Evolutionary conservation across 2,888 invertebrate species (phyloP).

Genomic region (Ramazzottius varieornatus): DNA sequence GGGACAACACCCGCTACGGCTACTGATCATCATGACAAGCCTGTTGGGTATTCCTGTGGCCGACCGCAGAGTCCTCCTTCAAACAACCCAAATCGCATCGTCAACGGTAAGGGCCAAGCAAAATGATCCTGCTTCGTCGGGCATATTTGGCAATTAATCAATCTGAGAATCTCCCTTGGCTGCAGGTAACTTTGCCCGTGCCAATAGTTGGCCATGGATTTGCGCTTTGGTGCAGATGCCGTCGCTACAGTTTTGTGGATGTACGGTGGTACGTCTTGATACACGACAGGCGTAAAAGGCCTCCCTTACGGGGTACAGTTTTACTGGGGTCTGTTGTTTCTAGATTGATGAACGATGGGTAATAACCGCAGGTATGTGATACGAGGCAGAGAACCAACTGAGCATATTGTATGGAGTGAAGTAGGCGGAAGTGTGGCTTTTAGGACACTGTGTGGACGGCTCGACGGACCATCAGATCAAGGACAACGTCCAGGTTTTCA

Average conservation of each 20-base stretch:
- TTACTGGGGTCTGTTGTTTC: no score
- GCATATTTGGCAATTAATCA: no score
- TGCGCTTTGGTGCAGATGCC: neutral
- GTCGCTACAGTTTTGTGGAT: constrained; percentile 2
- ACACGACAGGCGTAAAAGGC: no score
- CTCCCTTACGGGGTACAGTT: no score
- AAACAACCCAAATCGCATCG: neutral
- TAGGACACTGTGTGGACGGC: neutral
- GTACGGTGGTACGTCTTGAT: neutral
- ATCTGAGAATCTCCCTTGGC: no score
- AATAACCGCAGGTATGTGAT: no score
- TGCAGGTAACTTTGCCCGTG: no score
- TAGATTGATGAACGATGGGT: no score
- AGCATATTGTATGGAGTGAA: neutral
- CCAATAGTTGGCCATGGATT: neutral
- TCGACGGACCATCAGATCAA: neutral
- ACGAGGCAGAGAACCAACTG: neutral
- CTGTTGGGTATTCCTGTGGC: neutral
- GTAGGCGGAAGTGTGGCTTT: neutral
- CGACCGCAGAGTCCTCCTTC: neutral
- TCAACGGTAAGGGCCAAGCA: neutral
- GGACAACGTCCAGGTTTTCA: neutral
- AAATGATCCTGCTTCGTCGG: no score
- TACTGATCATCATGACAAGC: neutral
- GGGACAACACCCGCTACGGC: neutral